Conservation (phyloP, 2,113 vertebrate species). For the Melanerpes formicivorus region DNA sequence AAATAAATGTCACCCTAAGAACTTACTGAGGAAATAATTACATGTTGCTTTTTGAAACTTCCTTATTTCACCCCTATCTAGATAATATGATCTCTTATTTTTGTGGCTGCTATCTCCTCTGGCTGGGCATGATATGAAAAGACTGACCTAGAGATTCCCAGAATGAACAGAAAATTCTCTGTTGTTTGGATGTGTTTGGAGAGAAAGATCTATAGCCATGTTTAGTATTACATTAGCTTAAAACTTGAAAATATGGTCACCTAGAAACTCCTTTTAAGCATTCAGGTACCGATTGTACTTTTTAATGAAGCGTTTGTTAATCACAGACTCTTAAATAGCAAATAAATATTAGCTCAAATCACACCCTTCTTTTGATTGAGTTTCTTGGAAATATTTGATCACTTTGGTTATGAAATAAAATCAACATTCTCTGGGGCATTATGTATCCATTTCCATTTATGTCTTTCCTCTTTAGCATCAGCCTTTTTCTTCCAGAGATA, state of each 20-base stretch:
- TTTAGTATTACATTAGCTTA: neutral
- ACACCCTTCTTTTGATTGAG: slow-evolving; percentile 5
- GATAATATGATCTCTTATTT: neutral
- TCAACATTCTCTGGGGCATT: neutral
- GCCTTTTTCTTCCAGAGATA: neutral
- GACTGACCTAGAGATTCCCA: neutral
- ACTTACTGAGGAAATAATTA: neutral
- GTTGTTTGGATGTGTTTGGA: neutral
- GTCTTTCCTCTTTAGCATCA: slow-evolving; percentile 25
- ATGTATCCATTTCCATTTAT: slow-evolving; percentile 48
- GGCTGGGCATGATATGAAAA: neutral
- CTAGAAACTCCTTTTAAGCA: neutral
- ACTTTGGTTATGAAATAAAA: neutral
- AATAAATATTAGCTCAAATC: slow-evolving; percentile 17
- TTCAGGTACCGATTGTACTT: slow-evolving; percentile 5
- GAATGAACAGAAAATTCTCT: neutral
- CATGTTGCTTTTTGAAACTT: neutral
- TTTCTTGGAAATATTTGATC: slow-evolving; percentile 41
- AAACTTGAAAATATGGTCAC: neutral
- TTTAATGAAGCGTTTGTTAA: slow-evolving; percentile 49
- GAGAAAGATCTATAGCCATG: neutral
- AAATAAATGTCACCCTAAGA: neutral
- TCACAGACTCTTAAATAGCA: slow-evolving; percentile 19
- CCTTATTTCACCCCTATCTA: neutral
- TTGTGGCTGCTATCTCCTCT: neutral